A percentile compares a stretch with the other conserved stretches of the same genome.
phyloP scores from a whole-genome alignment of 2,888 invertebrate species.

The Orchesellides sinensis region DNA sequence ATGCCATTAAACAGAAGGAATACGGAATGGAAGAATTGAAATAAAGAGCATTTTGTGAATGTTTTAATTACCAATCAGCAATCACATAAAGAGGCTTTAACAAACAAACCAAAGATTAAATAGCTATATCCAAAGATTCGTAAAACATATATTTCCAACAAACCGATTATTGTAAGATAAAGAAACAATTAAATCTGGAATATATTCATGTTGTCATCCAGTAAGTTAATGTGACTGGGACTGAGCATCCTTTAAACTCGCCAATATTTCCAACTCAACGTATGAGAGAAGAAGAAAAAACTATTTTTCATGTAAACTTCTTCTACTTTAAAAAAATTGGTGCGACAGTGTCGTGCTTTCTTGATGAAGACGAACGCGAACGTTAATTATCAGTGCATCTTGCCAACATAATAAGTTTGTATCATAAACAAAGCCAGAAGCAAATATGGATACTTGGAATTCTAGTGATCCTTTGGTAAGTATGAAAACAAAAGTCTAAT shows the following conservation, averaged over 20 bases:
- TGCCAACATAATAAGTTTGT: background rate
- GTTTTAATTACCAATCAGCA: background rate
- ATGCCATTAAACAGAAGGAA: too few relatives aligned
- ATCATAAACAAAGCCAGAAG: background rate
- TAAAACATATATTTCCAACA: background rate
- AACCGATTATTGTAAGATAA: background rate
- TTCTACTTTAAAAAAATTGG: too few relatives aligned
- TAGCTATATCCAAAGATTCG: background rate
- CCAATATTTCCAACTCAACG: too few relatives aligned
- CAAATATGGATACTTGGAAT: slow-evolving; percentile 65
- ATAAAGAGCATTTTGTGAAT: background rate
- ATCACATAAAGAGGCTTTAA: background rate
- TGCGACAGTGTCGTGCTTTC: too few relatives aligned
- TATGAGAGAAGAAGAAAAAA: too few relatives aligned
- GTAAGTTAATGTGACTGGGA: too few relatives aligned
- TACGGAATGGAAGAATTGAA: too few relatives aligned
- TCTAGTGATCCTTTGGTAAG: slow-evolving; percentile 68
- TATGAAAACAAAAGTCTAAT: background rate
- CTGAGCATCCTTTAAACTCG: too few relatives aligned
- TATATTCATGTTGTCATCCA: too few relatives aligned
- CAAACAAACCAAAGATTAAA: background rate
- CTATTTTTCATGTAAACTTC: too few relatives aligned
- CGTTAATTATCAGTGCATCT: background rate
- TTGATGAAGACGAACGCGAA: background rate
- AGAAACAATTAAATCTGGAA: too few relatives aligned